Evolutionary conservation across 2,888 invertebrate genomes (phyloP), one percentile per base, ranked within the genome.

Genomic region (Micoletzkya japonica): DNA sequence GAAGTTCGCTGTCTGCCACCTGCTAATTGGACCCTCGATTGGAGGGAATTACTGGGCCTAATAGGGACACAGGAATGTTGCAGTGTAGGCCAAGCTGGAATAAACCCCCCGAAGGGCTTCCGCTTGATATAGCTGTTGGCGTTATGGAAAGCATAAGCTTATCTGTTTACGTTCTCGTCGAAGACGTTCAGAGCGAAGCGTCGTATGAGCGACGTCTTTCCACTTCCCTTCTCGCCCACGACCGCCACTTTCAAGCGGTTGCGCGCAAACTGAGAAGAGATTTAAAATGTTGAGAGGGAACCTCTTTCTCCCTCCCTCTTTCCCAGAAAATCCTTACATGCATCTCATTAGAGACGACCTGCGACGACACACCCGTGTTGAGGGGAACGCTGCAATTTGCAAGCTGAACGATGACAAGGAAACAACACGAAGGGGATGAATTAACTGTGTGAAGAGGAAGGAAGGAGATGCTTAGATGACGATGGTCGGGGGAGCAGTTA

Each of bases 241-340:
- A 68, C 50, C 0, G 58, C 68, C 20, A 68, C 26, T 44, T 68
- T 68, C 14, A 68, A 26, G 14, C 68, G 68, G 24, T 68, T 68
- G 4, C 68, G 68, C n/a, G 68, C 58, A 36, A 68, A 49, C 68
- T 68, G 32, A 17, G 49, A 57, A 67, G 6, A 54, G 54, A 54
- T 24, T 54, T 10, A 14, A 54, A 7, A 54, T 20, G 10, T 44
- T 44, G 44, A 10, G 24, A 54, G 7, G 54, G 24, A 20, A 24
- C 54, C 10, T 20, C 10, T 44, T 44, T 44, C 44, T 44, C 44
- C 44, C 10, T 44, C 20, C 20, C 44, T 14, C 44, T 20, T 14
- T 44, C 44, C 44, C 10, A 44, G 4, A 1, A 37, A 36, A 1
- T 17, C 14, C 63, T 63, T 30, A 63, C 63, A 32, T 63, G 63